Base-by-base conservation (phyloP, 2,113 vertebrate genomes). In the Aspidoscelis tigris region DNA sequence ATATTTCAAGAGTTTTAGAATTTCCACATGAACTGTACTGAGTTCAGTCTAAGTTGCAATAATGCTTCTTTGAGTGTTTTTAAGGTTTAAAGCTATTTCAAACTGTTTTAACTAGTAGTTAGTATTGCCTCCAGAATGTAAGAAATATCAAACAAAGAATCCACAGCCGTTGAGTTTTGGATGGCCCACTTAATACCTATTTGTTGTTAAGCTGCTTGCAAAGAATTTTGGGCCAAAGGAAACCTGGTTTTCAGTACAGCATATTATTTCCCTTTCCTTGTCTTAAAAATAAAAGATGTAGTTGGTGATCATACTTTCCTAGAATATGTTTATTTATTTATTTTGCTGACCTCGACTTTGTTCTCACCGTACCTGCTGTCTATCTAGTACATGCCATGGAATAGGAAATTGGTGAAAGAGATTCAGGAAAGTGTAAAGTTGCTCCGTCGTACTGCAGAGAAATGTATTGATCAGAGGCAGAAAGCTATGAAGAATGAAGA, bases 391-490 rank as follows among this genome's bases (percentile, higher is more conserved):
- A 86, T 96, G 26, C 97, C 97, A 33, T 95, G 95, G 75, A 96
- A 97, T 86, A 91, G 88, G 86, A 93, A 95, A 20, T 90, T 94
- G 68, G 80, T 98, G 0, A 96, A 92, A 0, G 96, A 98, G 66
- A 93, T 96, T 86, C 96, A 61, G 76, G 94, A 97, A 55, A 95
- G 97, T 0, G 76, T 96, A 76, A 91, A 61, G 50, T 92, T 99
- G 1, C 94, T 99, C 81, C 97, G 97, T 24, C 88, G 21, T 39
- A 97, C 97, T 4, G 98, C 96, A 61, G 95, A 95, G 80, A 89
- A 96, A 82, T 98, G 98, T 95, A 95, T 99, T 58, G 82, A 95
- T 7, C 74, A 89, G 5, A 96, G 98, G 84, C 96, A 93, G 47
- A 92, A 93, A 47, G 96, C 96, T 71, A 93, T 99, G 18, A 84